A percentile compares a stretch with the other conserved stretches of the same genome.
Evolutionary conservation across 2,797 vertebrate species (phyloP).

Genomic region (Girardinus metallicus): DNA sequence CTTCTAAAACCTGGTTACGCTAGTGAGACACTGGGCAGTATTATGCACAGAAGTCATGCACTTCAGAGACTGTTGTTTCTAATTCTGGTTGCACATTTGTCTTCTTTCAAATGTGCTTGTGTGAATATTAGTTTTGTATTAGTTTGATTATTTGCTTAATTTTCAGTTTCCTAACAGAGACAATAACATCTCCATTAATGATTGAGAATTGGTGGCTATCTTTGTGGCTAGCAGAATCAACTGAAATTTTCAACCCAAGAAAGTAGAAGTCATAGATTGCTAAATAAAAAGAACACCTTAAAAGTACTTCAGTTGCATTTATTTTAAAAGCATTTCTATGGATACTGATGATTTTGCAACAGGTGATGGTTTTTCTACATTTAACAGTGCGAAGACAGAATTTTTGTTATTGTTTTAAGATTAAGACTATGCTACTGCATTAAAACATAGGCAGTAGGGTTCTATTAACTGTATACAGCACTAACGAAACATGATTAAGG

Average conservation of each 20-base stretch:
- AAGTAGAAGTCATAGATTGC: background rate
- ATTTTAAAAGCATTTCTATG: background rate
- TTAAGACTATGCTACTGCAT: background rate
- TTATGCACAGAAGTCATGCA: background rate
- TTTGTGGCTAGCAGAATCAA: background rate
- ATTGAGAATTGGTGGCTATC: background rate
- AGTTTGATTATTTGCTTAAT: background rate
- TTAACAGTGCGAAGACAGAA: background rate
- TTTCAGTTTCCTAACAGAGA: background rate
- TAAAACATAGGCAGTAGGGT: background rate
- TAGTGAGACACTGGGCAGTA: background rate
- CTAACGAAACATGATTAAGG: background rate
- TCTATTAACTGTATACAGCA: too few species aligned
- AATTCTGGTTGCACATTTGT: background rate
- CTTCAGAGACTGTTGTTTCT: background rate
- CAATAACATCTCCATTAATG: background rate
- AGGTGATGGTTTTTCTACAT: background rate
- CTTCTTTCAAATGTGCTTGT: background rate
- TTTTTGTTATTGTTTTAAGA: background rate
- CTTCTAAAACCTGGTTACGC: background rate
- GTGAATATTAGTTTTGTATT: background rate
- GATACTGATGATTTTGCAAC: background rate
- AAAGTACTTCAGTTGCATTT: background rate
- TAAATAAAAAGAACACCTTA: background rate
- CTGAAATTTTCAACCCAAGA: background rate